Base-by-base conservation (phyloP, 1,140 invertebrate species). In the Leptestheria dahalacensis region DNA sequence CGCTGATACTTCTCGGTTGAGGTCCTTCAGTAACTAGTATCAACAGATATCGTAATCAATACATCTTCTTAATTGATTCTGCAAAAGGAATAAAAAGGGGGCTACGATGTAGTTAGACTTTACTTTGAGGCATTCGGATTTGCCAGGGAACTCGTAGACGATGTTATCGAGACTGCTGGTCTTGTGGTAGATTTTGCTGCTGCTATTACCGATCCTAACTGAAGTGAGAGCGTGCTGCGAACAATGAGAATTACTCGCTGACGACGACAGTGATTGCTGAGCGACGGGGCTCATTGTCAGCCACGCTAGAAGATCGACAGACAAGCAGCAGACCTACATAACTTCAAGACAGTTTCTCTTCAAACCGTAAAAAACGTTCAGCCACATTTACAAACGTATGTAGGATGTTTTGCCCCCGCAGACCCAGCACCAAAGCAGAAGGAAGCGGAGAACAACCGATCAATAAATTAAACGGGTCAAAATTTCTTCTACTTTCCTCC, bases 1-100 rank as follows among this genome's bases (percentile, higher is more conserved):
- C 46, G 64, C 62, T n/a, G 69, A 68, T 41, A 70, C 64, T 49
- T 69, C 69, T 46, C 67, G 63, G 61, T 69, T 71, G 55, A 71
- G 61, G 23, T 69, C 69, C 50, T 65, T 63, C 48, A 71, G 63
- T 57, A 70, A 65, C 69, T 71, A 41, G 15, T 9, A 41, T 9
- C 33, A 41, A 41, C n/a, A n/a, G n/a, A n/a, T n/a, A n/a, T n/a
- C n/a, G n/a, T n/a, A n/a, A n/a, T n/a, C n/a, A n/a, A n/a, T n/a
- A n/a, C n/a, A n/a, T n/a, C n/a, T n/a, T n/a, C n/a, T n/a, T n/a
- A n/a, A n/a, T n/a, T n/a, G n/a, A n/a, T n/a, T n/a, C n/a, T n/a
- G n/a, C n/a, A n/a, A n/a, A n/a, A n/a, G n/a, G n/a, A n/a, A n/a
- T n/a, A n/a, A n/a, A n/a, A n/a, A n/a, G n/a, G n/a, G n/a, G n/a